Percentiles rank a stretch among this genome's conserved stretches.
Evolutionary conservation across 1,140 invertebrate species (phyloP).

Genomic region (Micrasema minimum): DNA sequence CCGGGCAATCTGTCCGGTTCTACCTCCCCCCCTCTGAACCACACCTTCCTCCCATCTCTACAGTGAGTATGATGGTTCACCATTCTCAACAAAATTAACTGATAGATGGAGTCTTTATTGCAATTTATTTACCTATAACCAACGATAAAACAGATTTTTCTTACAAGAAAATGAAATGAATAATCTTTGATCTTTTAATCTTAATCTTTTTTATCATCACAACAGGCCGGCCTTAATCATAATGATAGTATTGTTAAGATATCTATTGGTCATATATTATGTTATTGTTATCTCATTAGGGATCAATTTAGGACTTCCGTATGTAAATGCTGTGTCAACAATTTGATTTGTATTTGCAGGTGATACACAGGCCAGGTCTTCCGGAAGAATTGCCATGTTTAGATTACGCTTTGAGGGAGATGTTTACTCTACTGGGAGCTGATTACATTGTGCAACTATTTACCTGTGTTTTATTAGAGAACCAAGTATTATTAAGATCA

Average conservation of each 20-base stretch:
- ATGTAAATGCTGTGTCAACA: too few species aligned
- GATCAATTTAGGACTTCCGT: too few species aligned
- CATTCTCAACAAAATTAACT: too few species aligned
- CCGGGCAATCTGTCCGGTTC: constrained; percentile 88
- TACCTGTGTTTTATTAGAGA: constrained; percentile 94
- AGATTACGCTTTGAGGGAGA: constrained; percentile 90
- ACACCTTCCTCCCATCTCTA: constrained; percentile 74
- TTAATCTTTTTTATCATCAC: background rate
- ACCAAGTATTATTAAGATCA: constrained; percentile 95
- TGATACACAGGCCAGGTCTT: constrained; percentile 78
- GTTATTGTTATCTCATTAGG: too few species aligned
- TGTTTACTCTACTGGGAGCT: constrained; percentile 88
- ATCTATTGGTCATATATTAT: too few species aligned
- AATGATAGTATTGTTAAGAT: too few species aligned
- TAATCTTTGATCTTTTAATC: background rate
- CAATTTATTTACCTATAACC: too few species aligned
- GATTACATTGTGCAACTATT: constrained; percentile 94
- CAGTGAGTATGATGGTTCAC: constrained; percentile 66
- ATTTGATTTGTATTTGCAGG: too few species aligned
- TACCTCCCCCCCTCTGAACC: constrained; percentile 80
- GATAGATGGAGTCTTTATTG: too few species aligned
- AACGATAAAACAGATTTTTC: too few species aligned
- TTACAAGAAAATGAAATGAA: too few species aligned
- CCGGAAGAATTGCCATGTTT: constrained; percentile 89
- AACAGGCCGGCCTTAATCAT: too few species aligned